A percentile compares a stretch with the other conserved stretches of the same genome.
These are phyloP conservation scores for Sesia bembeciformis DNA, from an alignment of 2,888 invertebrate genomes.

Conservation along the genomic window DNA sequence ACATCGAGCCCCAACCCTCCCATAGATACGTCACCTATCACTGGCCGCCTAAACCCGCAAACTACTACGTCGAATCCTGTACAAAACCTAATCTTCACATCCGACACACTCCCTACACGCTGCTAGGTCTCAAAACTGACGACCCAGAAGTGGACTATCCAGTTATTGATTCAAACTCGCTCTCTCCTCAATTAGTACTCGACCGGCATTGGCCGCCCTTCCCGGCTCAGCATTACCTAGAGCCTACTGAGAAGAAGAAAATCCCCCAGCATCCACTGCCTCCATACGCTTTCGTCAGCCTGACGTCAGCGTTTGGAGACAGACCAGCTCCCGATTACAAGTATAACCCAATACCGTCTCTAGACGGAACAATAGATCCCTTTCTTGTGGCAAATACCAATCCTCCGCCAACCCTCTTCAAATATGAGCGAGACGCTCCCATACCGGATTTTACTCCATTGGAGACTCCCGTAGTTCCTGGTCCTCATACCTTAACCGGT, in stretches of 20 bases:
- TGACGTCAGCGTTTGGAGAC: conserved; percentile 59
- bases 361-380: conserved; percentile 57
- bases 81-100: conserved; percentile 33
- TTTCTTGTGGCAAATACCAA: conserved; percentile 42
- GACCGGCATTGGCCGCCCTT: conserved; percentile 63
- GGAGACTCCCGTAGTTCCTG: conserved; percentile 41
- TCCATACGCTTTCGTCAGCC: conserved; percentile 56
- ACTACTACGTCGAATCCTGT: conserved; percentile 59
- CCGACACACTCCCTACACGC: conserved; percentile 49
- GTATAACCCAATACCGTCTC: conserved; percentile 50
- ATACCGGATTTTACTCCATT: conserved; percentile 53
- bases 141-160: conserved; percentile 44
- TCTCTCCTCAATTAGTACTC: conserved; percentile 51
- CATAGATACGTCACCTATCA: conserved; percentile 54
- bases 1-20: conserved; percentile 48
- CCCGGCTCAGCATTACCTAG: conserved; percentile 61
- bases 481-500: conserved; percentile 58
- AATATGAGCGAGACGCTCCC: conserved; percentile 59
- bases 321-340: conserved; percentile 55
- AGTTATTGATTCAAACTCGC: conserved; percentile 46
- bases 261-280: conserved; percentile 50
- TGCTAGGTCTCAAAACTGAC: conserved; percentile 56
- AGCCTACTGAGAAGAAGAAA: conserved; percentile 39
- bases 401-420: conserved; percentile 54
- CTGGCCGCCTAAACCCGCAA: conserved; percentile 58